These are phyloP conservation scores for Atherinosoma microstoma DNA, from an alignment of 2,797 vertebrate species.

Conservation along the genomic window DNA sequence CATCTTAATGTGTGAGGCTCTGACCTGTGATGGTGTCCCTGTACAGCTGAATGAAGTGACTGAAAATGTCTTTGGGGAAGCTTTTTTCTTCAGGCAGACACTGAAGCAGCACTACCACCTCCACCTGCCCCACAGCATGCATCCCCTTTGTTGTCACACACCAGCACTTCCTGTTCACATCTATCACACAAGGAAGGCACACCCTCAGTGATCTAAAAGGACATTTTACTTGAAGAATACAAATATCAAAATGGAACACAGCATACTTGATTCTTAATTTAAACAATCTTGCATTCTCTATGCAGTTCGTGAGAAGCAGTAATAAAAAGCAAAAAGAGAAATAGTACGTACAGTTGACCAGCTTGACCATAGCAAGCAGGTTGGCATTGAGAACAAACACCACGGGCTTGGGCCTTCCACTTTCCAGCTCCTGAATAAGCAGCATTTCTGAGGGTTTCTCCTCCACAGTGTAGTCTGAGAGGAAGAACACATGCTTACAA, in stretches of 20 bases:
- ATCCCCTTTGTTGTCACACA: constrained; percentile 97
- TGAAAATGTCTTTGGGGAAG: constrained; percentile 97
- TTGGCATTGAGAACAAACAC: constrained; percentile 99
- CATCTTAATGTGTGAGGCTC: background rate
- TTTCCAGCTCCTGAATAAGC: constrained; percentile 95
- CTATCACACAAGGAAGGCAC: constrained; percentile 72
- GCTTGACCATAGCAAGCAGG: constrained; percentile 97
- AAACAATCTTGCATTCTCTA: background rate
- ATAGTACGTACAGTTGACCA: constrained; percentile 92
- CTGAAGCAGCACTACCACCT: constrained; percentile 95
- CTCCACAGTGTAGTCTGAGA: constrained; percentile 95
- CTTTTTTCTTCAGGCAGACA: constrained; percentile 96
- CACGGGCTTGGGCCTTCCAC: constrained; percentile 92
- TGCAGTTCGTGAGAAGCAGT: background rate
- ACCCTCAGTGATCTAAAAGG: background rate
- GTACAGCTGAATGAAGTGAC: constrained; percentile 97
- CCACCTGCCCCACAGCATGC: constrained; percentile 96
- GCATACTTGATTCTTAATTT: background rate
- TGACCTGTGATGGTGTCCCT: constrained; percentile 93
- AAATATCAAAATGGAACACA: background rate
- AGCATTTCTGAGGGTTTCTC: constrained; percentile 94
- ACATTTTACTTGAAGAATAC: background rate
- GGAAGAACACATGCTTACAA: background rate
- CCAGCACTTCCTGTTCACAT: constrained; percentile 99
- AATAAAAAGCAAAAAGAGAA: constrained; percentile 5